phyloP scores from a whole-genome alignment of 1,140 invertebrate genomes.

The Papilio polyxenes region DNA sequence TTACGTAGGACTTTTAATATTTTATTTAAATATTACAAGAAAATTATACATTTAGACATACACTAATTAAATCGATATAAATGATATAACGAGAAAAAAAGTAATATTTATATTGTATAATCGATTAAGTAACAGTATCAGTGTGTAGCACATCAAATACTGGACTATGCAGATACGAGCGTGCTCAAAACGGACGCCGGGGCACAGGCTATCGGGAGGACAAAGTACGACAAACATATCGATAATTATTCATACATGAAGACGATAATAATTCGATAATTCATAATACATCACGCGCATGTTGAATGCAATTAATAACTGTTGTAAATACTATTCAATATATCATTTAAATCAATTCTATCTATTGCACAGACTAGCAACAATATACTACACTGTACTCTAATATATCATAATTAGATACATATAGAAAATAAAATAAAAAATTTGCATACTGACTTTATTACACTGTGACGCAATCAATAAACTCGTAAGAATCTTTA shows the following conservation, averaged over 20 bases:
- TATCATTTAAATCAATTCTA: no score
- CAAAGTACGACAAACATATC: conserved; percentile 2
- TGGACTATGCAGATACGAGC: neutral
- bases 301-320: neutral
- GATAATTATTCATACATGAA: neutral
- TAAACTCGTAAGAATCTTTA: neutral
- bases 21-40: no score
- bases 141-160: neutral
- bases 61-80: neutral
- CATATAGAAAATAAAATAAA: no score
- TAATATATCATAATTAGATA: no score
- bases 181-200: neutral
- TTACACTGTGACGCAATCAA: conserved; percentile 2
- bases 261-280: neutral
- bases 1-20: no score
- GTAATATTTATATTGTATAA: no score
- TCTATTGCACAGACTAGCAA: no score
- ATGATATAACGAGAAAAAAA: no score
- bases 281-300: neutral
- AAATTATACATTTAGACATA: neutral
- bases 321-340: neutral
- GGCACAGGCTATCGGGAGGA: neutral
- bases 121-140: no score
- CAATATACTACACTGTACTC: no score
- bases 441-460: neutral